Evolutionary conservation across 2,888 invertebrate genomes (phyloP), one percentile per base, ranked within the genome.

Genomic region (Calameuta idolon): DNA sequence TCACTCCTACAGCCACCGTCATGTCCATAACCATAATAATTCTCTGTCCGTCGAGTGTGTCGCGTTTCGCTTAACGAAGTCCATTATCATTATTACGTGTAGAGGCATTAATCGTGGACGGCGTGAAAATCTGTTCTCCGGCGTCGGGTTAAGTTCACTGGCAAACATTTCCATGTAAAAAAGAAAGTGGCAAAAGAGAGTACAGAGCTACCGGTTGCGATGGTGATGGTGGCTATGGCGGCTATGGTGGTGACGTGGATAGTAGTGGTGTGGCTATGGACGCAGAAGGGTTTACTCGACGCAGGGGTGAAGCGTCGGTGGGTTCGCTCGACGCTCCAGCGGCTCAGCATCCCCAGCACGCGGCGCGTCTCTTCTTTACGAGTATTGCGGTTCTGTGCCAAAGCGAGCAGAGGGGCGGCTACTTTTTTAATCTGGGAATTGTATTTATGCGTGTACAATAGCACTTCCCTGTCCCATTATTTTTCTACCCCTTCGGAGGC

Each of bases 61-160:
- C 55, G 55, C 55, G 55, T 55, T 55, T 55, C 55, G 55, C 71
- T 23, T 31, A 71, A 71, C 75, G 76, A 78, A 80, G 84, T 86
- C 86, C 86, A 86, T 86, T 86, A 86, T 78, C 83, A 81, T 86
- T 86, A 85, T 85, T 84, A 80, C 81, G 76, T 75, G 34, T 76
- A 77, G 40, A 75, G 69, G 77, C 79, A 77, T 81, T 81, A 81
- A 79, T 79, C 79, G 74, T 71, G 33, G 74, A 69, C 71, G 30
- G 71, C 71, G 30, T 71, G 71, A 71, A 71, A 71, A 79, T 80
- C 80, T 40, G 35, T 33, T 37, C 76, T 15, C 79, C 73, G 73
- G 79, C 75, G 75, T 55, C 40, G 73, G 74, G 75, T 76, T 77
- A 80, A 69, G 74, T 76, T 75, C 75, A 79, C 73, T 79, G 76